Conservation (phyloP, 2,113 vertebrate species). For the Xenopus borealis region DNA sequence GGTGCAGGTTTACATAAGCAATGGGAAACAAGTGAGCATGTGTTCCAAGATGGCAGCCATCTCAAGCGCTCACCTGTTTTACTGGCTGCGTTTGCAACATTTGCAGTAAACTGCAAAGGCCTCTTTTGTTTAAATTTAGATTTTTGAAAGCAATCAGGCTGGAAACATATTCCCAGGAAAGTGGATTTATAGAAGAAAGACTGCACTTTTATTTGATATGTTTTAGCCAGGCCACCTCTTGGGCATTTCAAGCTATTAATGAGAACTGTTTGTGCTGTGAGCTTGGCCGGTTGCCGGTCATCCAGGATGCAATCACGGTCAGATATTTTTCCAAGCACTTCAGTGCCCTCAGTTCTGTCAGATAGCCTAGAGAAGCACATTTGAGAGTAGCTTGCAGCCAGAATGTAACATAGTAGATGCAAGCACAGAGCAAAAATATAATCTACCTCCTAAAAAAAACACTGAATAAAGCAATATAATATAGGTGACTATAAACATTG, state of each 20-base stretch:
- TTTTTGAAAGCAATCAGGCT: slow-evolving; percentile 32
- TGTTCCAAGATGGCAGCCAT: slow-evolving; percentile 10
- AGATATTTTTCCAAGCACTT: slow-evolving; percentile 41
- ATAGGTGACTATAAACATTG: too few species aligned
- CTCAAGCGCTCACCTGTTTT: slow-evolving; percentile 6
- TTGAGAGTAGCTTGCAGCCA: slow-evolving; percentile 12
- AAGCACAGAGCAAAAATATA: slow-evolving; percentile 3
- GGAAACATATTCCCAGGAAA: slow-evolving; percentile 10
- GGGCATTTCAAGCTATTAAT: slow-evolving; percentile 44
- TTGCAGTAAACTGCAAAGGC: slow-evolving; percentile 9
- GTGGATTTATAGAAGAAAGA: slow-evolving; percentile 30
- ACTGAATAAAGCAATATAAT: slow-evolving; percentile 11
- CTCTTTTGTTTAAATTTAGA: slow-evolving; percentile 42
- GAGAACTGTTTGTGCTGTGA: slow-evolving; percentile 40
- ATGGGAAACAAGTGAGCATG: too few species aligned
- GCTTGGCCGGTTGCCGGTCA: slow-evolving; percentile 38
- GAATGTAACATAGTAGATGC: slow-evolving; percentile 32
- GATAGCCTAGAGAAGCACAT: slow-evolving; percentile 31
- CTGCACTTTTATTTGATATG: slow-evolving; percentile 31
- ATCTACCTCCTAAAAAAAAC: background rate
- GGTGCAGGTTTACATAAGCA: too few species aligned
- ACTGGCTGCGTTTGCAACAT: background rate
- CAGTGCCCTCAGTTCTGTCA: slow-evolving; percentile 31
- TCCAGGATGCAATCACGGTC: slow-evolving; percentile 42
- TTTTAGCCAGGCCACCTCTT: slow-evolving; percentile 32